Evolutionary conservation across 1,140 invertebrate genomes (phyloP).

Genomic region (Eumeta japonica): DNA sequence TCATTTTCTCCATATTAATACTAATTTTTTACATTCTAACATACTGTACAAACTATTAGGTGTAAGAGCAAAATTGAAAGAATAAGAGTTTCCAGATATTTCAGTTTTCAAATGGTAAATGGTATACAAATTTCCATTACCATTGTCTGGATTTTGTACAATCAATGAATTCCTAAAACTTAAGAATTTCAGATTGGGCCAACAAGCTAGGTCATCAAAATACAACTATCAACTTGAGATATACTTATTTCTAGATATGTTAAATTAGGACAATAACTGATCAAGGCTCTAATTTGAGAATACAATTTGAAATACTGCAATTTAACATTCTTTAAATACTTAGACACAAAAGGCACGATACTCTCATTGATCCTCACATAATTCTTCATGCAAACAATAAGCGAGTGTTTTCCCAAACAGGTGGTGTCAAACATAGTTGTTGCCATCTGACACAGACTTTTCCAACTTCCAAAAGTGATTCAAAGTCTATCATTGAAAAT

Average conservation of each 20-base stretch:
- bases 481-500: constrained; percentile 56
- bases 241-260: constrained; percentile 58
- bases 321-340: constrained; percentile 55
- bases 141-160: constrained; percentile 41
- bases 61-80: constrained; percentile 55
- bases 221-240: constrained; percentile 54
- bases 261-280: constrained; percentile 52
- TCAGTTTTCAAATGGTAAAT: constrained; percentile 52
- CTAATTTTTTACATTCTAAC: constrained; percentile 49
- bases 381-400: constrained; percentile 56
- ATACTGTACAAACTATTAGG: constrained; percentile 48
- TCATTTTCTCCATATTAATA: constrained; percentile 59
- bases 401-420: constrained; percentile 53
- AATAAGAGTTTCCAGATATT: constrained; percentile 46
- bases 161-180: constrained; percentile 56
- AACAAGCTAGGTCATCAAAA: constrained; percentile 53
- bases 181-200: constrained; percentile 54
- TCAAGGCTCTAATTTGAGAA: constrained; percentile 52
- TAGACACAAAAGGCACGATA: constrained; percentile 52
- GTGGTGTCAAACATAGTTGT: constrained; percentile 47
- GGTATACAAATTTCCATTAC: constrained; percentile 50
- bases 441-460: constrained; percentile 55
- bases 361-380: constrained; percentile 51
- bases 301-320: constrained; percentile 58
- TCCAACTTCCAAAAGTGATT: constrained; percentile 47